A percentile compares a stretch with the other conserved stretches of the same genome.
Evolutionary conservation across 2,888 invertebrate genomes (phyloP).

Genomic region (Acanthosoma haemorrhoidale): DNA sequence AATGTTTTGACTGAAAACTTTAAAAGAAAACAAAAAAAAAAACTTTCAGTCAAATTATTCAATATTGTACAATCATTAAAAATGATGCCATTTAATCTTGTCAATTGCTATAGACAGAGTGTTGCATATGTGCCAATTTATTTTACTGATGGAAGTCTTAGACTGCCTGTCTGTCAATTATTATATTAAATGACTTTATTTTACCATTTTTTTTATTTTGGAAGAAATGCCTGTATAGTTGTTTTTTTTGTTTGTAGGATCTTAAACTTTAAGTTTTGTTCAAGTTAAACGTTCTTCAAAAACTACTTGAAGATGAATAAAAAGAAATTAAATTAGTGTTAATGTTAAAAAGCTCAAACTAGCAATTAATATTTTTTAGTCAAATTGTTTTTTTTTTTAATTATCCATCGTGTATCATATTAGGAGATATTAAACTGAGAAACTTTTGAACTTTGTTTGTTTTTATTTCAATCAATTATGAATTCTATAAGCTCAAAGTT

Average conservation of each 20-base stretch:
- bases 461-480: neutral
- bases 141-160: conserved; percentile 1
- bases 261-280: neutral
- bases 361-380: conserved; percentile 21
- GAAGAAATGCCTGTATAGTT: neutral
- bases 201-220: conserved; percentile 5
- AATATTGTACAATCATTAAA: neutral
- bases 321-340: neutral
- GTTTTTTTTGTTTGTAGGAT: neutral
- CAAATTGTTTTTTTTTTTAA: neutral
- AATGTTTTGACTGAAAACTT: neutral
- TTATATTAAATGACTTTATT: neutral
- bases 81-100: neutral
- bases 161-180: conserved; percentile 1
- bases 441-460: neutral
- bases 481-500: conserved; percentile 21
- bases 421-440: neutral
- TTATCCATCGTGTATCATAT: neutral
- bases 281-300: neutral
- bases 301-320: neutral
- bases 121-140: neutral
- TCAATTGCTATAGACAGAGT: conserved; percentile 11
- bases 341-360: conserved; percentile 29
- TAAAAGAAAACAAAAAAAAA: neutral
- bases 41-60: too few relatives aligned